phyloP scores from a whole-genome alignment of 2,888 invertebrate genomes.

The Athalia cordata region DNA sequence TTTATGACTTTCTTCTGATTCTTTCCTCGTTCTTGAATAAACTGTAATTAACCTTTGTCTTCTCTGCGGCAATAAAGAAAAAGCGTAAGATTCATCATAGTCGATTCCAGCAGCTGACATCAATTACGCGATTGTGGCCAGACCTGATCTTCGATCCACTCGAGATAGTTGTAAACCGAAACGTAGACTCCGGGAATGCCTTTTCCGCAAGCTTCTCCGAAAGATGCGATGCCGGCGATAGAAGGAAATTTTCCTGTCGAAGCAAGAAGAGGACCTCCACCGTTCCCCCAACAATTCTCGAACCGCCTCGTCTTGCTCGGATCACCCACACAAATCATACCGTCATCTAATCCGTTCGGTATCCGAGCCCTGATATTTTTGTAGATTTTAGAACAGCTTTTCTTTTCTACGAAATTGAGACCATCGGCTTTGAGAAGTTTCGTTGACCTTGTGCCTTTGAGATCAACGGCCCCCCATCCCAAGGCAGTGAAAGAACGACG shows the following conservation, averaged over 20 bases:
- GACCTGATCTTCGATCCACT: slow-evolving; percentile 67
- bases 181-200: slow-evolving; percentile 63
- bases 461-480: slow-evolving; percentile 63
- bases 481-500: slow-evolving; percentile 41
- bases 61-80: too few species aligned
- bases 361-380: slow-evolving; percentile 53
- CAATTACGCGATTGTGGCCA: slow-evolving; percentile 54
- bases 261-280: slow-evolving; percentile 66
- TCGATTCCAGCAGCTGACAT: too few species aligned
- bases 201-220: slow-evolving; percentile 63
- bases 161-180: slow-evolving; percentile 60
- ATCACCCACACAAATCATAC: slow-evolving; percentile 63
- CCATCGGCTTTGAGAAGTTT: slow-evolving; percentile 61
- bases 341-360: slow-evolving; percentile 60
- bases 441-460: slow-evolving; percentile 49
- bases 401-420: slow-evolving; percentile 57
- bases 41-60: too few species aligned
- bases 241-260: slow-evolving; percentile 51
- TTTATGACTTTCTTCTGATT: too few species aligned
- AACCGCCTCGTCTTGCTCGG: background rate
- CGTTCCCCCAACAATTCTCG: slow-evolving; percentile 62
- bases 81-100: too few species aligned
- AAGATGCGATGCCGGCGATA: slow-evolving; percentile 64
- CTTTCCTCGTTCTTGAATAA: too few species aligned
- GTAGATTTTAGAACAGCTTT: slow-evolving; percentile 57